Percentiles rank a stretch among this genome's conserved stretches.
These are phyloP conservation scores for Hemibagrus wyckioides DNA, from an alignment of 2,113 vertebrate genomes.

Conservation along the genomic window DNA sequence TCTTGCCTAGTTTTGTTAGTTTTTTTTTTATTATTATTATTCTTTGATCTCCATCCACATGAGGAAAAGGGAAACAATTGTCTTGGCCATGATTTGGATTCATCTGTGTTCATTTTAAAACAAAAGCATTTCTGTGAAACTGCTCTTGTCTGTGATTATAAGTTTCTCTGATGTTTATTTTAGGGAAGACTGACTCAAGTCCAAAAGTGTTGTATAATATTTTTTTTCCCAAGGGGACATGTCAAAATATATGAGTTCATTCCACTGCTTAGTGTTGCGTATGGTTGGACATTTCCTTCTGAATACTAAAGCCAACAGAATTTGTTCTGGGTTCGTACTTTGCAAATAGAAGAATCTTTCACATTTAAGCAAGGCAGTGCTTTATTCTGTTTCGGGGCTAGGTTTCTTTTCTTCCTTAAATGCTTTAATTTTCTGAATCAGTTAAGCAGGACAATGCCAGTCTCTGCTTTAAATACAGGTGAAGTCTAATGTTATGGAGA, in stretches of 20 bases:
- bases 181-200: conserved; percentile 16
- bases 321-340: conserved; percentile 26
- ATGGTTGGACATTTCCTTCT: conserved; percentile 9
- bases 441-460: conserved; percentile 68
- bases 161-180: conserved; percentile 28
- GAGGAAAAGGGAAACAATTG: conserved; percentile 9
- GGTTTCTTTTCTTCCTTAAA: conserved; percentile 49
- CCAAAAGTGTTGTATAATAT: not conserved
- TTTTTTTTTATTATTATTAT: no score
- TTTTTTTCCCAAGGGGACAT: not conserved
- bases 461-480: conserved; percentile 56
- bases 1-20: not conserved
- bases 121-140: conserved; percentile 34
- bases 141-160: conserved; percentile 14
- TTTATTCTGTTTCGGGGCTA: conserved; percentile 54
- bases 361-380: conserved; percentile 55
- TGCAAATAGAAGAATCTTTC: conserved; percentile 35
- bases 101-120: conserved; percentile 25
- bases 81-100: conserved; percentile 6
- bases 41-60: not conserved
- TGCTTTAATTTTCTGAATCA: conserved; percentile 76
- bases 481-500: conserved; percentile 42
- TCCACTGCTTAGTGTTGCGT: conserved; percentile 26
- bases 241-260: conserved; percentile 27
- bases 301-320: conserved; percentile 40